phyloP scores from a whole-genome alignment of 2,888 invertebrate species.

The Dione juno region DNA sequence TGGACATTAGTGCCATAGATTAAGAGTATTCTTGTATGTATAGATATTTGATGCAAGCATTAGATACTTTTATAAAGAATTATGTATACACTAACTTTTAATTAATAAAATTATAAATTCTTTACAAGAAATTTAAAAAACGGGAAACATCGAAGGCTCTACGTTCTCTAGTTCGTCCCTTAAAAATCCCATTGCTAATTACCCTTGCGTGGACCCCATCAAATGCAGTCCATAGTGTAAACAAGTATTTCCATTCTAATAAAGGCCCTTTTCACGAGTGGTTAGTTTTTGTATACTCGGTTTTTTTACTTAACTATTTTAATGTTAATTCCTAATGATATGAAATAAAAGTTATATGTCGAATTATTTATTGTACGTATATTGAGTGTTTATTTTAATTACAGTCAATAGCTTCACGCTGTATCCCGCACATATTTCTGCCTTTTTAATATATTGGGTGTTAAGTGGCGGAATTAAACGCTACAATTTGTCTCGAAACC shows the following conservation, averaged over 20 bases:
- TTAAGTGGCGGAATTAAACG: too few species aligned
- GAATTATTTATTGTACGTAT: background rate
- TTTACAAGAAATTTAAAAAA: background rate
- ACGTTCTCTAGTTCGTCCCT: constrained; percentile 7
- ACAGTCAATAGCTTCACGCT: background rate
- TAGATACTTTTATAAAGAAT: too few species aligned
- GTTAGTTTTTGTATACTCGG: constrained; percentile 58
- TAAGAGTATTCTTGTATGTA: too few species aligned
- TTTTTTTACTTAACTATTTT: constrained; percentile 11
- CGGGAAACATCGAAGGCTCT: background rate
- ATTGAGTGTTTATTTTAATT: background rate
- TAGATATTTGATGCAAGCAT: too few species aligned
- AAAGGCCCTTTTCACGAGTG: constrained; percentile 60
- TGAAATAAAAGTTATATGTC: background rate
- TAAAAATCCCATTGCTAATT: constrained; percentile 6
- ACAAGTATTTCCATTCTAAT: constrained; percentile 68
- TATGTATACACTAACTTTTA: too few species aligned
- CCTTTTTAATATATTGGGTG: too few species aligned
- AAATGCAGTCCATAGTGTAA: constrained; percentile 65
- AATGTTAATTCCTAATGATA: background rate
- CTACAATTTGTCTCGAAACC: too few species aligned
- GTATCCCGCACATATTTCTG: too few species aligned
- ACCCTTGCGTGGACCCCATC: constrained; percentile 37
- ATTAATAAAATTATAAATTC: too few species aligned
- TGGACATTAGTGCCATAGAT: too few species aligned